Evolutionary conservation across 2,888 invertebrate species (phyloP), one percentile per base, ranked within the genome.

Genomic region (Zhuqinia jingwanae): DNA sequence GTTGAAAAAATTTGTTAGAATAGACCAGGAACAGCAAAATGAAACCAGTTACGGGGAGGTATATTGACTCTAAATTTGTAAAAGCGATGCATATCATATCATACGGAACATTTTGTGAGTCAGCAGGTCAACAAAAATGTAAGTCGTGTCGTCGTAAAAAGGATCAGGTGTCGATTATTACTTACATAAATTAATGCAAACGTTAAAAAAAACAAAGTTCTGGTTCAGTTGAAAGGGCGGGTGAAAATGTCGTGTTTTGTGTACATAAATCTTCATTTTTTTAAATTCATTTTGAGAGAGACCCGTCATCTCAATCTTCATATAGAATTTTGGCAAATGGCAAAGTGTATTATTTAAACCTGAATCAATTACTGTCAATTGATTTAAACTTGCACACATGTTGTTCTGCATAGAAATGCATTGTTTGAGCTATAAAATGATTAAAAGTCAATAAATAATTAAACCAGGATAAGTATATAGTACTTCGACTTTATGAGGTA

Each of bases 71-170:
- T 36, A 36, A 8, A 36, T 36, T 8, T 30, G n/a, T 47, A 17
- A 10, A 8, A 63, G n/a, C 63, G 56, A 22, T 56, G 56, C 5
- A 2, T 68, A 42, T 42, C n/a, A 20, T 42, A 45, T 17, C 20
- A 11, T 47, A 25, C 15, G 42, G 20, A 13, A 1, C 10, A 42
- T 65, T 70, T 70, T 70, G 30, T 80, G 36, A 81, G 80, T 70
- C 80, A 81, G 42, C 56, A 81, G 80, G 80, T 70, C 80, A 70
- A 30, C 58, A 45, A 80, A 70, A 78, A 81, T 70, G 80, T 81
- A 70, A 81, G 80, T 81, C 80, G 56, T n/a, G 36, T 36, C 8
- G 36, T 36, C 8, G 36, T 36, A 36, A 58, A 20, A 13, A 70
- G 30, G 42, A 68, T 56, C 50, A 63, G 15, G 47, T n/a, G 22